Evolutionary conservation across 2,797 vertebrate species (phyloP).

Genomic region (Tamandua tetradactyla): DNA sequence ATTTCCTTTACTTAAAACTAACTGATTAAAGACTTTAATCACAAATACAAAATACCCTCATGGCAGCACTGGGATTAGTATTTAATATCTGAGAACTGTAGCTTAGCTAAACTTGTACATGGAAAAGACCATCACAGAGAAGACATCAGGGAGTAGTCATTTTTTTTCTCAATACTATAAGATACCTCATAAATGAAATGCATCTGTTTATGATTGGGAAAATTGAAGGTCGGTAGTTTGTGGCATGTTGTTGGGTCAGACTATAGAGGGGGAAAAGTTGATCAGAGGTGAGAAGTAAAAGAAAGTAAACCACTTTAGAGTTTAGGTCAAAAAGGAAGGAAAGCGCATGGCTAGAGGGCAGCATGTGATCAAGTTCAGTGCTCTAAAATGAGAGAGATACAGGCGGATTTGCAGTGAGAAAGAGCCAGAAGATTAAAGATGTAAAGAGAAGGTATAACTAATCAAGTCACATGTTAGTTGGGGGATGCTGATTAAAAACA

Average conservation of each 20-base stretch:
- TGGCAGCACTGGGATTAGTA: neutral
- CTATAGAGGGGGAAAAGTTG: neutral
- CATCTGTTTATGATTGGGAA: neutral
- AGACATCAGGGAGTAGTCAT: neutral
- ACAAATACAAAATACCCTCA: neutral
- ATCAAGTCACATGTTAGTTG: neutral
- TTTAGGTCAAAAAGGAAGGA: neutral
- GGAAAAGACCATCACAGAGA: neutral
- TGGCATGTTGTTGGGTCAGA: neutral
- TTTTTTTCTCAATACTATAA: neutral
- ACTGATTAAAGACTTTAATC: neutral
- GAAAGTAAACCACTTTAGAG: neutral
- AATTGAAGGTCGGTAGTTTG: neutral
- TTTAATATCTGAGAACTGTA: neutral
- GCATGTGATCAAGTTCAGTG: no score
- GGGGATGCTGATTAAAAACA: neutral
- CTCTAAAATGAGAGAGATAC: neutral
- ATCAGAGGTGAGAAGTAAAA: neutral
- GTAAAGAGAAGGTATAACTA: neutral
- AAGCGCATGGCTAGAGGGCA: neutral
- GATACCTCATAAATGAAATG: neutral
- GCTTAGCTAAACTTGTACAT: neutral
- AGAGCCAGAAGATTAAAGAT: neutral
- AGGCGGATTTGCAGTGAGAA: neutral
- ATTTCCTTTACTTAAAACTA: neutral